Evolutionary conservation across 2,113 vertebrate species (phyloP).

Genomic region (Nerophis lumbriciformis): DNA sequence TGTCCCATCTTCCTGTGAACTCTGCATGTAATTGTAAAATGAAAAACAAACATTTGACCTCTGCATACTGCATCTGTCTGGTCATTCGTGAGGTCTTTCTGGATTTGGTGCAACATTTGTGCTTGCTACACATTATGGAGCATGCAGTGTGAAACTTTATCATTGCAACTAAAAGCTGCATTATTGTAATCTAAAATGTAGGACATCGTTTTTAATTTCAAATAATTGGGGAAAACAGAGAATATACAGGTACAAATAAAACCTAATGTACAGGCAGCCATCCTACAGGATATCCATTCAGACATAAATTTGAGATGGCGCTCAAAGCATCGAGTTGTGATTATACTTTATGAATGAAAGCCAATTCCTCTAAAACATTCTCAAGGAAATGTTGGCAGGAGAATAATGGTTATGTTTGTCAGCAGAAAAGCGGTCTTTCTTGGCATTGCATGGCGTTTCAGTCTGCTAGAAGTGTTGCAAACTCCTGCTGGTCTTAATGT

Average conservation of each 20-base stretch:
- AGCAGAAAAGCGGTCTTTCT: not conserved
- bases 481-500: not conserved
- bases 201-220: no score
- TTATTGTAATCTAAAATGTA: no score
- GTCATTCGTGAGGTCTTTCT: not conserved
- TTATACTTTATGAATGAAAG: not conserved
- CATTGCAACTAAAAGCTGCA: not conserved
- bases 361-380: not conserved
- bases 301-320: not conserved
- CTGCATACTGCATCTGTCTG: not conserved
- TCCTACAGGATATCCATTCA: not conserved
- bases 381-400: not conserved
- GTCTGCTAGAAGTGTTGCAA: not conserved
- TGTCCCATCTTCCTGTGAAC: not conserved
- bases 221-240: no score
- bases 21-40: not conserved
- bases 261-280: not conserved
- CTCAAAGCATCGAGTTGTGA: not conserved
- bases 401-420: not conserved
- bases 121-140: not conserved
- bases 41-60: not conserved
- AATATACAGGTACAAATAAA: conserved; percentile 1
- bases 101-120: not conserved
- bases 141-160: not conserved
- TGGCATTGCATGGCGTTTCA: not conserved